Evolutionary conservation across 2,888 invertebrate species (phyloP), one percentile per base, ranked within the genome.

Genomic region (Caenorhabditis zanzibari): DNA sequence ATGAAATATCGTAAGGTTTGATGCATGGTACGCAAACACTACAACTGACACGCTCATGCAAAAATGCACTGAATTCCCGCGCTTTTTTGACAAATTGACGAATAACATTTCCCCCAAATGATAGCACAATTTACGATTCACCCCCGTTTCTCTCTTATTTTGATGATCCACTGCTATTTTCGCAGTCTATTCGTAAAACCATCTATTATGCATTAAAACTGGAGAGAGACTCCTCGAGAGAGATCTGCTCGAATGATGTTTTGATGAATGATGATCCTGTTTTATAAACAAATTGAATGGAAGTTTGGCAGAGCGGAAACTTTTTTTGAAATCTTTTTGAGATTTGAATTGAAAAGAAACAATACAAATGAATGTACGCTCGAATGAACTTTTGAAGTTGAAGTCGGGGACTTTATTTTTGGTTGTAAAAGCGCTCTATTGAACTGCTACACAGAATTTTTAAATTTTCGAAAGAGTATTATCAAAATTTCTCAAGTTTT

Each of bases 131-230:
- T 59, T 26, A 74, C 54, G 73, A 38, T 26, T 0, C 71, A 6
- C 38, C 14, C 3, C n/a, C n/a, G n/a, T n/a, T n/a, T n/a, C n/a
- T 44, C 44, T 47, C 24, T 47, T 56, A 35, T 49, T 64, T 19
- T 54, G 28, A 44, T 35, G 7, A 14, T 9, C 28, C n/a, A 9
- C 54, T 63, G 7, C 16, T 71, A n/a, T 49, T 66, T 52, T 32
- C 73, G 26, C 16, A n/a, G n/a, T n/a, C n/a, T 32, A 41, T 54
- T 54, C 54, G 26, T 26, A 74, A 64, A 64, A 49, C 52, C 35
- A 75, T 75, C 35, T 75, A 68, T 66, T 75, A 75, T 75, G 75
- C 59, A 75, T 75, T 75, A 75, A 75, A 75, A 75, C 58, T 56
- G 63, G 52, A 52, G 6, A 35, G 59, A 59, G 58, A 59, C n/a